Conservation (phyloP, 2,113 vertebrate species). For the mouse (Mus musculus) region GRCm39 chr7:35343001-35343500, state of each 20-base stretch:
- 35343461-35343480: not conserved
- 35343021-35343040: not conserved
- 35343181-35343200: not conserved
- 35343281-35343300: not conserved
- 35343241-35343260: not conserved
- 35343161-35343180: not conserved
- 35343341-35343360: not conserved
- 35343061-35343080: constrained; percentile 96
- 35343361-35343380: not conserved
- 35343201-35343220: not conserved
- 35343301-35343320: not conserved
- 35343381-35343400: not conserved
- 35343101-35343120: constrained; percentile 98
- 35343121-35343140: constrained; percentile 98
- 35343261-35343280: not conserved
- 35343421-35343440: not conserved
- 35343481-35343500: not conserved
- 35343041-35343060: constrained; percentile 94
- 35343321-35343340: not conserved
- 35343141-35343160: constrained; percentile 85
- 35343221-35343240: not conserved
- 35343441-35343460: not conserved
- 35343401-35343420: not conserved
- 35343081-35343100: constrained; percentile 99
- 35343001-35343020: not conserved